A percentile compares a stretch with the other conserved stretches of the same genome.
These are phyloP conservation scores for Microctonus brassicae DNA, from an alignment of 2,888 invertebrate genomes.

Conservation along the genomic window DNA sequence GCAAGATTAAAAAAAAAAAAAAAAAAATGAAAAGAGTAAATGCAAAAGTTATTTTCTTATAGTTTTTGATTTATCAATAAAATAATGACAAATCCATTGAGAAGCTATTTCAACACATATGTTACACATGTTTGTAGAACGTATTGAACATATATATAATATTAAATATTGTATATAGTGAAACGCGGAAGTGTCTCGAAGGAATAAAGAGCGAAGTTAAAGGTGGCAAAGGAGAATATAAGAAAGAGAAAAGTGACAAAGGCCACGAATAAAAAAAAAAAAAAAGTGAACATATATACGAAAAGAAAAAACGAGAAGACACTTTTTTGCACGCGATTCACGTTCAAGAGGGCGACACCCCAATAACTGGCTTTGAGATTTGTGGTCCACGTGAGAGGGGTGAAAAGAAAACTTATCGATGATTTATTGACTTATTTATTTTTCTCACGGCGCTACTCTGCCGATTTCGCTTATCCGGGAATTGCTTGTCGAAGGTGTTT, in stretches of 20 bases:
- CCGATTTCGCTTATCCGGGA: slow-evolving; percentile 31
- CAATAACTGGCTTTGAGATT: slow-evolving; percentile 61
- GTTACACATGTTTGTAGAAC: slow-evolving; percentile 42
- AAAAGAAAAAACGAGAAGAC: slow-evolving; percentile 29
- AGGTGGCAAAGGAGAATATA: slow-evolving; percentile 29
- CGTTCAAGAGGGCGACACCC: slow-evolving; percentile 60
- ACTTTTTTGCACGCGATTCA: slow-evolving; percentile 54
- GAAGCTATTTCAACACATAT: slow-evolving; percentile 48
- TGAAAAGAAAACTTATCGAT: slow-evolving; percentile 56
- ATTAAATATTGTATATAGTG: too few relatives aligned
- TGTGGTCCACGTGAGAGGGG: slow-evolving; percentile 56
- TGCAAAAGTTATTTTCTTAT: slow-evolving; percentile 41
- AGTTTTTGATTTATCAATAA: slow-evolving; percentile 43
- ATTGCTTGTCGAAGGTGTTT: slow-evolving; percentile 21
- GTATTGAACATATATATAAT: slow-evolving; percentile 34
- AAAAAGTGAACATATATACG: slow-evolving; percentile 17
- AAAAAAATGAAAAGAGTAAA: slow-evolving; percentile 41
- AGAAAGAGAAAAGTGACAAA: slow-evolving; percentile 35
- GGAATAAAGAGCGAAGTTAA: slow-evolving; percentile 2
- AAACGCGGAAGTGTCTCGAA: not conserved
- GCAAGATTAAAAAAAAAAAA: not conserved
- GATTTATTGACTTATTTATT: slow-evolving; percentile 59
- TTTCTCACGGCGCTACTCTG: slow-evolving; percentile 39
- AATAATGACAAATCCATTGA: slow-evolving; percentile 46
- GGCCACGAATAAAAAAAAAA: slow-evolving; percentile 29